Conservation (phyloP, 1,140 invertebrate species). For the Drosophila pruinosa region DNA sequence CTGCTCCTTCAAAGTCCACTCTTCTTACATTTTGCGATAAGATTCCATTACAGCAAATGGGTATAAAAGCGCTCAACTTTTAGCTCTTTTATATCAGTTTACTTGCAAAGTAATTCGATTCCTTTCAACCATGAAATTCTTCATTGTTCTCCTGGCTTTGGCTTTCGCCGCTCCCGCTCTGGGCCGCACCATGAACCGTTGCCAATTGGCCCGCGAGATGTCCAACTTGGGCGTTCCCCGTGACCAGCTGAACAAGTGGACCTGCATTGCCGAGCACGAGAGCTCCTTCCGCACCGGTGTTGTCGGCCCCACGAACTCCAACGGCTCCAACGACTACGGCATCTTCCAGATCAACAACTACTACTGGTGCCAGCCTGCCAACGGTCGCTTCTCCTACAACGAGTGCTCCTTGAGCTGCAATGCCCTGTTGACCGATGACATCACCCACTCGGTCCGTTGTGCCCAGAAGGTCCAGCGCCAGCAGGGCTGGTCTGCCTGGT, state of each 20-base stretch:
- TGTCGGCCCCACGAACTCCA: conserved; percentile 42
- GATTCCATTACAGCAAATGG: background rate
- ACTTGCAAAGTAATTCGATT: background rate
- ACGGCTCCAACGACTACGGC: background rate
- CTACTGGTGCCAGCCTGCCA: no score
- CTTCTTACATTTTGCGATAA: conserved; percentile 4
- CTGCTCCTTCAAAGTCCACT: background rate
- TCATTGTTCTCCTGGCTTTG: conserved; percentile 23
- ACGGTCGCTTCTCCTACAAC: no score
- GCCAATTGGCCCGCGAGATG: conserved; percentile 61
- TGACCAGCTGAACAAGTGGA: conserved; percentile 51
- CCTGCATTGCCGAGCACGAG: conserved; percentile 42
- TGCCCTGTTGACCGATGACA: conserved; percentile 33
- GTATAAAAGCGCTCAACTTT: background rate
- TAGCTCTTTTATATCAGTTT: conserved; percentile 4
- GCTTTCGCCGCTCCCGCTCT: conserved; percentile 28
- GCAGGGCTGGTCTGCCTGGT: conserved; percentile 27
- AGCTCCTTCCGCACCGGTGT: conserved; percentile 34
- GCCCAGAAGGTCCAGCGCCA: conserved; percentile 36
- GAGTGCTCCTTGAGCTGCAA: conserved; percentile 7
- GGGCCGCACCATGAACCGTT: conserved; percentile 62
- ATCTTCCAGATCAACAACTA: no score
- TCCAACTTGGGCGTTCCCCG: no score
- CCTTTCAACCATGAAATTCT: conserved; percentile 38
- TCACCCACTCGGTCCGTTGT: conserved; percentile 45